Evolutionary conservation across 2,797 vertebrate species (phyloP), one percentile per base, ranked within the genome.

Genomic region (Megaceryle alcyon): DNA sequence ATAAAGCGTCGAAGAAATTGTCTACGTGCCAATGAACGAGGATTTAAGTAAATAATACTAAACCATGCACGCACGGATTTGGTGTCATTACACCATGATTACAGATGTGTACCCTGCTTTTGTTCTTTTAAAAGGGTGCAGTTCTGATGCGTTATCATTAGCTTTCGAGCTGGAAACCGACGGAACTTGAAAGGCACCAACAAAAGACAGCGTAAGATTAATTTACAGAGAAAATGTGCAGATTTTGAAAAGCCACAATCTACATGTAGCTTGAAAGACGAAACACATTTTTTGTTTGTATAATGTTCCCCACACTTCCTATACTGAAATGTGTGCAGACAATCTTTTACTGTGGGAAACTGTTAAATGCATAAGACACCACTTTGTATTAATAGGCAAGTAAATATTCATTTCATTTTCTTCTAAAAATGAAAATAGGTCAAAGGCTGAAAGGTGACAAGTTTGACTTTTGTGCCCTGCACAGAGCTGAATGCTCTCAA

Each of bases 21-120:
- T 54, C 72, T 82, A 41, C 2, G 6, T 72, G 68, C 86, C 73
- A 94, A 35, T 14, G 48, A 95, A 92, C 1, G 12, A 88, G 72
- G 44, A 70, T 87, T 77, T 86, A 85, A 64, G 51, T 64, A 94
- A 97, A 91, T 82, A 91, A 78, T 56, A 79, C 43, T 54, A 71
- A 94, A 70, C 37, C 5, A 17, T 51, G 69, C 43, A 12, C 8
- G 71, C 65, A 76, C 22, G 64, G 48, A 85, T 76, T 85, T 76
- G 43, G 56, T 92, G 75, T 79, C 86, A 85, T 80, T 83, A 71
- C 53, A 56, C 16, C 65, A 14, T 73, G 70, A 82, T n/a, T 93
- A 92, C 57, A 88, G 86, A 82, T 41, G 51, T 16, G 54, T 37
- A 94, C 10, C 66, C 81, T 92, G 60, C 48, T 86, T 90, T 90